phyloP scores from a whole-genome alignment of 2,888 invertebrate species.

The Eupithecia pulchellata region DNA sequence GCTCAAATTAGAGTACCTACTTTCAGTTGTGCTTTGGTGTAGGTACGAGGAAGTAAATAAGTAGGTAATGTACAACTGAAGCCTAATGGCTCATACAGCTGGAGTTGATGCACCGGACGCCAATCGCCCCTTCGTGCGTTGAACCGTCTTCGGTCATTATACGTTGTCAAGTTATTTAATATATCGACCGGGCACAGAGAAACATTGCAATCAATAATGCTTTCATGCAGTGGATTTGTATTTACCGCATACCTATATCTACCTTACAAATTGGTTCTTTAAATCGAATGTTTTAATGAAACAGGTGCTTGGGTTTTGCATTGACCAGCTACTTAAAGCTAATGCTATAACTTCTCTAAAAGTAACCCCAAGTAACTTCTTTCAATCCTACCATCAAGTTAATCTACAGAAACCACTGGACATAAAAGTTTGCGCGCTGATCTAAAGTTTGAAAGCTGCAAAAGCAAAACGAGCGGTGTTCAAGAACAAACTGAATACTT shows the following conservation, averaged over 20 bases:
- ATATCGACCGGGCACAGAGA: constrained; percentile 12
- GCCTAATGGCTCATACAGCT: constrained; percentile 41
- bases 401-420: constrained; percentile 10
- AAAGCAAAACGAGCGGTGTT: constrained; percentile 11
- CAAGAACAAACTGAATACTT: constrained; percentile 12
- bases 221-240: background rate
- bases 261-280: background rate
- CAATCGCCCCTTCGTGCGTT: constrained; percentile 73
- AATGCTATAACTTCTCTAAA: background rate
- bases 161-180: constrained; percentile 11
- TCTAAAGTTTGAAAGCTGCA: constrained; percentile 12
- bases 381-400: constrained; percentile 2
- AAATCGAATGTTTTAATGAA: constrained; percentile 1
- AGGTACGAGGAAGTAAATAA: background rate
- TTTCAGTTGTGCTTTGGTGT: background rate
- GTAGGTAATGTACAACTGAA: background rate
- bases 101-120: constrained; percentile 69
- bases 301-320: background rate
- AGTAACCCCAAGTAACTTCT: background rate
- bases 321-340: background rate
- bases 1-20: background rate
- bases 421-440: constrained; percentile 7
- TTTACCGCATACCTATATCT: background rate
- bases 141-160: constrained; percentile 75
- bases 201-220: constrained; percentile 13